Evolutionary conservation across 2,888 invertebrate species (phyloP), one percentile per base, ranked within the genome.

Genomic region (Synergus umbraculus): DNA sequence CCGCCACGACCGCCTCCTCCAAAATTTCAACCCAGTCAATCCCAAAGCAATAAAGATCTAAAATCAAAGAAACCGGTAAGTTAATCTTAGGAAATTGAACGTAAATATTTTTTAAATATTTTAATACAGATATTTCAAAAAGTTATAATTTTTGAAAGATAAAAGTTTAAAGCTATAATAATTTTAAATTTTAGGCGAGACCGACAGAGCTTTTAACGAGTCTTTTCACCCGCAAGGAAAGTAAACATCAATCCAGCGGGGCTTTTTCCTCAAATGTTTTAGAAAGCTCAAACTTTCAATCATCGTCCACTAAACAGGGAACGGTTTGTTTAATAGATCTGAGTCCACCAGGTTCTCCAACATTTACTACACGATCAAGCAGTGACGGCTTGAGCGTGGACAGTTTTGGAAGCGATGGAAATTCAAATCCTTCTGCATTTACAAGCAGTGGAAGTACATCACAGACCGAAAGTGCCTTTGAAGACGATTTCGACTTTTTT

Each of bases 401-500:
- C 86, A 96, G 96, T 89, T 96, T 96, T 87, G 96, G 96, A 78
- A 96, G 96, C 13, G 96, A 96, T 91, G 95, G 95, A 54, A 95
- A 95, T 83, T 94, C 93, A 76, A 94, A 94, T 85, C 94, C 93
- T 77, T 91, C 92, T 3, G 93, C 93, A 81, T 91, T 92, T 41
- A 92, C 93, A 63, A 93, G 93, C 85, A 95, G 94, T 87, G 95
- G 95, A 18, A 95, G 94, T 88, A 94, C 94, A 9, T 96, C 96
- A 5, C 95, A 96, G 89, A 95, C 95, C 65, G 96, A 96, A 89
- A 96, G 96, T 92, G 96, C 96, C 4, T 97, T 97, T 89, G 97
- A 97, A 91, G 97, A 97, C 92, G 97, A 97, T 90, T 96, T 96
- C 90, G 96, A 96, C 89, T 93, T 95, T 67, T 95, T 95, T 87